These are phyloP conservation scores for Polypterus senegalus DNA, from an alignment of 2,113 vertebrate genomes.

Conservation along the genomic window DNA sequence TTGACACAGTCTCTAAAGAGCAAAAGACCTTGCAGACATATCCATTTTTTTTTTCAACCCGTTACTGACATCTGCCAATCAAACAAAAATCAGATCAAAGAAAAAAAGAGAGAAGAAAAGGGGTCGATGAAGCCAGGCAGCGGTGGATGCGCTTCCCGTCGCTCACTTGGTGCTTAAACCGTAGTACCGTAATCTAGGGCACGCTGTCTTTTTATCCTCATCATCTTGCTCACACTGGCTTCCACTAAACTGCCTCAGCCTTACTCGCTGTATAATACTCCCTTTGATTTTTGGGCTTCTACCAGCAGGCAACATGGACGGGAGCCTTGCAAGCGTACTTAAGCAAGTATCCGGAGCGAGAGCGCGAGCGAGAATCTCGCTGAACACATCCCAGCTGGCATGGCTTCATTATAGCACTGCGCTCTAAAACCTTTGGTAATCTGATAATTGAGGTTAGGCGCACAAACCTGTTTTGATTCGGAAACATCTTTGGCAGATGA, in stretches of 20 bases:
- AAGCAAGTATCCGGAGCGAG: constrained; percentile 1
- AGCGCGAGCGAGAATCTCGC: neutral
- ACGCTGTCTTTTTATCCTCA: neutral
- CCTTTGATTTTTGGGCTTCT: constrained; percentile 1
- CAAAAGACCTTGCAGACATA: no score
- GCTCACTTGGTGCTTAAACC: constrained; percentile 9
- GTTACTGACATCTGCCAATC: no score
- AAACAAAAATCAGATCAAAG: no score
- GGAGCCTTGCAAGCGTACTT: neutral
- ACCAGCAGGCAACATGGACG: constrained; percentile 6
- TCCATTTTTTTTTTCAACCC: neutral
- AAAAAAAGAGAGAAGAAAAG: no score
- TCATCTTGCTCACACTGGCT: constrained; percentile 3
- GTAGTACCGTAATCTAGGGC: constrained; percentile 6
- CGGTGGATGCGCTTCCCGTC: neutral
- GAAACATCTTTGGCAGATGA: constrained; percentile 1
- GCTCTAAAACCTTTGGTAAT: neutral
- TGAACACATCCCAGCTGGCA: neutral
- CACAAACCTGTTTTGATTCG: neutral
- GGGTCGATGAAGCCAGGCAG: neutral
- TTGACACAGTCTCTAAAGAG: no score
- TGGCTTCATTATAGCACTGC: constrained; percentile 1
- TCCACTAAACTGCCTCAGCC: neutral
- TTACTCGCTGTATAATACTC: neutral
- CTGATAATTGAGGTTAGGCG: neutral